Evolutionary conservation across 2,888 invertebrate genomes (phyloP), one percentile per base, ranked within the genome.

Genomic region (Eucera pruinosa): DNA sequence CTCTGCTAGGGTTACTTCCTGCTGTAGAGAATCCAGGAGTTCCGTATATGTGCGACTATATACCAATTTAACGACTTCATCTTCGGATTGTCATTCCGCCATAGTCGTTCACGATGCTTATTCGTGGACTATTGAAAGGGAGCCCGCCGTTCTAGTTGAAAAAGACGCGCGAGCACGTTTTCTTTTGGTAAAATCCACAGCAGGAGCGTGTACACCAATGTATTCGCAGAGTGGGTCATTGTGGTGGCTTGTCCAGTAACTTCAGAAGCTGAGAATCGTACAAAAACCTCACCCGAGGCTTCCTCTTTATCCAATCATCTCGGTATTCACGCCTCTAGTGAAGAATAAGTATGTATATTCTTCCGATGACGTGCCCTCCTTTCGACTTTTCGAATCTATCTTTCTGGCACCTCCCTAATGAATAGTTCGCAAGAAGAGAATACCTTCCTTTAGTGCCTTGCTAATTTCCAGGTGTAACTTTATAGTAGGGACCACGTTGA

Each of bases 271-370:
- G 60, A 74, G 78, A 84, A 79, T 78, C 76, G 47, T 72, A 83
- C 76, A 75, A 65, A n/a, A 79, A 80, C 79, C 79, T 70, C 66
- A 55, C 65, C 70, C 67, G 80, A 73, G 81, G 81, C 76, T 78
- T 73, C 84, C 87, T 89, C 90, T 91, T 91, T 90, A 90, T 91
- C 88, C 89, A 91, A 90, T 91, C 89, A 91, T 90, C 89, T 78
- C 73, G 67, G 88, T 86, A 91, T 91, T 91, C 91, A 91, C 90
- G 90, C 89, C 90, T 85, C 81, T 79, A 76, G 54, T 50, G 60
- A 73, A n/a, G n/a, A n/a, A n/a, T n/a, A n/a, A n/a, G n/a, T n/a
- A n/a, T n/a, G n/a, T 72, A 36, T 67, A 78, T 65, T 74, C 39
- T 73, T 45, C 57, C 57, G 39, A 9, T 15, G 48, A 61, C 61